phyloP scores from a whole-genome alignment of 1,140 invertebrate species.

The Drosophila parvula region DNA sequence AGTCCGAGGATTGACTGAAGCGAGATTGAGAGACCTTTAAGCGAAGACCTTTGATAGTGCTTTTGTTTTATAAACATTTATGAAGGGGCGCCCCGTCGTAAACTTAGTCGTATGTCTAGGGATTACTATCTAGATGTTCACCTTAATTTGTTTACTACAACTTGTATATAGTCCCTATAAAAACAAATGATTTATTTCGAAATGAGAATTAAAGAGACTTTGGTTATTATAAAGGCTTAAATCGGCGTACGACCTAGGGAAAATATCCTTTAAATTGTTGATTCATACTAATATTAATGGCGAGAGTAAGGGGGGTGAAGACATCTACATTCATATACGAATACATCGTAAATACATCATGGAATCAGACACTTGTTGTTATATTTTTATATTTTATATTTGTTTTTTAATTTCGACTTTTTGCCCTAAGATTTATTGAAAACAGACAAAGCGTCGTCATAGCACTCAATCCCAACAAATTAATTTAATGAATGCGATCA shows the following conservation, averaged over 20 bases:
- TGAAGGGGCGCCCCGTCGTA: slow-evolving; percentile 13
- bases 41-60: slow-evolving; percentile 4
- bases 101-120: not conserved
- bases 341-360: not conserved
- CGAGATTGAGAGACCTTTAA: not conserved
- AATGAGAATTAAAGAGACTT: no score
- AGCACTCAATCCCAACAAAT: no score
- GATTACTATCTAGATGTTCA: slow-evolving; percentile 5
- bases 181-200: not conserved
- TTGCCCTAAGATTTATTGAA: not conserved
- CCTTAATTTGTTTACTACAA: not conserved
- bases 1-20: not conserved
- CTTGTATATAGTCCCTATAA: not conserved
- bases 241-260: no score
- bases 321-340: not conserved
- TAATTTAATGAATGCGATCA: no score
- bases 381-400: no score
- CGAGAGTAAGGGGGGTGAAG: not conserved
- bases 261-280: not conserved
- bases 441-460: not conserved
- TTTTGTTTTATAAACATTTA: not conserved
- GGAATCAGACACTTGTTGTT: no score
- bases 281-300: not conserved
- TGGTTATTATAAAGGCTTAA: no score
- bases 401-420: no score